Percentiles rank a stretch among this genome's conserved stretches.
Evolutionary conservation across 1,140 invertebrate species (phyloP).

Genomic region (Saxidomus purpurata): DNA sequence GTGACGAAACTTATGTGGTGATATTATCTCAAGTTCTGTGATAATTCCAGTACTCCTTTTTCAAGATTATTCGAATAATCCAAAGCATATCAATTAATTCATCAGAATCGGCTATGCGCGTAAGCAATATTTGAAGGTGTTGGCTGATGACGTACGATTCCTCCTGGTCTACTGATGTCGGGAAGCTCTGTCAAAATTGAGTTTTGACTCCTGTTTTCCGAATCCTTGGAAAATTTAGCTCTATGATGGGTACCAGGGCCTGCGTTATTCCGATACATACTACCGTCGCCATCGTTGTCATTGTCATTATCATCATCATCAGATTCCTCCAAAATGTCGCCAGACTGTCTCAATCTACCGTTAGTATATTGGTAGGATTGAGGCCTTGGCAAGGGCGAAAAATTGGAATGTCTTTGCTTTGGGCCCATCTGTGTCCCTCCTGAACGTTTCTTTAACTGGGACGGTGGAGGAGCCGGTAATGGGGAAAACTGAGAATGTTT

Average conservation of each 20-base stretch:
- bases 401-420: not conserved
- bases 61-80: too few relatives aligned
- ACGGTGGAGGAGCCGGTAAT: not conserved
- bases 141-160: not conserved
- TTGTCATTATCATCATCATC: not conserved
- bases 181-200: not conserved
- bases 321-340: not conserved
- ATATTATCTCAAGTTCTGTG: too few relatives aligned
- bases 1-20: too few relatives aligned
- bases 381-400: not conserved
- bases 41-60: too few relatives aligned
- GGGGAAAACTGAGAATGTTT: conserved; percentile 37
- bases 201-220: not conserved
- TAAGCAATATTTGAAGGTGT: conserved; percentile 15
- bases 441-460: not conserved
- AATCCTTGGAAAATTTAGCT: not conserved
- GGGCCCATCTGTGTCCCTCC: not conserved
- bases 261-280: not conserved
- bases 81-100: too few relatives aligned
- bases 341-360: not conserved
- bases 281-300: not conserved
- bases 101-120: not conserved
- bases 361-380: not conserved
- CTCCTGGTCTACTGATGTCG: not conserved
- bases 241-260: not conserved